Evolutionary conservation across 2,888 invertebrate species (phyloP).

Genomic region (Brachylomia viminalis): DNA sequence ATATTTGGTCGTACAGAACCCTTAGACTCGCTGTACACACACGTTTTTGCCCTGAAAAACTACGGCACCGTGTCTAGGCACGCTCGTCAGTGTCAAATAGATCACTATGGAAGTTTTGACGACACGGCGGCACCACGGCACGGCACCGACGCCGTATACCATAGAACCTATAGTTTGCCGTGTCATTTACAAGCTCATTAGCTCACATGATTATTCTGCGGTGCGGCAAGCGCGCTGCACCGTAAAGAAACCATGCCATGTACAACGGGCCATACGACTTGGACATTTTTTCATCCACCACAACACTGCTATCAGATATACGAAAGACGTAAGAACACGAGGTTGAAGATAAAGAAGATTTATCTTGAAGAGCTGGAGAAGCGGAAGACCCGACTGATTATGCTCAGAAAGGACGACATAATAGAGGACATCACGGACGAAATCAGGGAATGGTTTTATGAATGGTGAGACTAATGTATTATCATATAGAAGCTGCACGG

Average conservation of each 20-base stretch:
- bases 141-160: too few relatives aligned
- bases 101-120: too few relatives aligned
- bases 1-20: too few relatives aligned
- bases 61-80: too few relatives aligned
- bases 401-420: conserved; percentile 68
- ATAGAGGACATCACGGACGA: conserved; percentile 77
- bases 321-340: conserved; percentile 60
- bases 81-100: too few relatives aligned
- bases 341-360: conserved; percentile 60
- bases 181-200: too few relatives aligned
- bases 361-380: conserved; percentile 69
- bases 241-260: neutral
- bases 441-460: conserved; percentile 73
- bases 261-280: neutral
- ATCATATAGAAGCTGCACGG: too few relatives aligned
- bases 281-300: neutral
- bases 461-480: conserved; percentile 70
- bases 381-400: conserved; percentile 67
- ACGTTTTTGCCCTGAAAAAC: too few relatives aligned
- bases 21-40: too few relatives aligned
- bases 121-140: too few relatives aligned
- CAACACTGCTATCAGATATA: conserved; percentile 66
- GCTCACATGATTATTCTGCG: neutral
- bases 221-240: neutral
- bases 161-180: too few relatives aligned